Conservation (phyloP, 2,113 vertebrate genomes). For the Plectropomus leopardus region DNA sequence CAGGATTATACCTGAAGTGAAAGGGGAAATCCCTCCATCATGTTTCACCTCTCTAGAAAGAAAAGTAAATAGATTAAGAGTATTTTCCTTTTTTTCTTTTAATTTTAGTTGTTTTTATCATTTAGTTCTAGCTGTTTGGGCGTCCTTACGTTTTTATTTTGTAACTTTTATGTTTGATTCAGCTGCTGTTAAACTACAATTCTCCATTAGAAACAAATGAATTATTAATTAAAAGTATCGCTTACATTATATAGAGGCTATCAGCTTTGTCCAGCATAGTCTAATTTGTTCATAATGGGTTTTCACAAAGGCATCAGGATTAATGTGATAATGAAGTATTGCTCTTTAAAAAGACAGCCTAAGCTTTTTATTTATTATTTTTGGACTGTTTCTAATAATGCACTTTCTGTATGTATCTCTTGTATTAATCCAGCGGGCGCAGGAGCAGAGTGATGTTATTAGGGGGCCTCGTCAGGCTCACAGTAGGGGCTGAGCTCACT, state of each 20-base stretch:
- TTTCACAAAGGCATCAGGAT: neutral
- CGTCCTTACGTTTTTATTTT: no score
- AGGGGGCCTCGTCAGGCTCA: slow-evolving; percentile 41
- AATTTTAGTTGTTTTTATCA: neutral
- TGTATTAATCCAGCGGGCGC: slow-evolving; percentile 19
- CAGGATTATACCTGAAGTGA: neutral
- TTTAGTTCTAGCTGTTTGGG: neutral
- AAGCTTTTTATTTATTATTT: slow-evolving; percentile 30
- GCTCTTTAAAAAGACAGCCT: neutral
- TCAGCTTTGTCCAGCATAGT: slow-evolving; percentile 20
- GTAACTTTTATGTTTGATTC: no score
- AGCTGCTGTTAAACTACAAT: neutral
- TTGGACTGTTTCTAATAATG: slow-evolving; percentile 29
- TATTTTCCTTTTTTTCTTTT: neutral
- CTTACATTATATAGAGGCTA: slow-evolving; percentile 14
- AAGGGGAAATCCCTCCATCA: neutral
- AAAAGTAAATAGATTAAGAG: neutral
- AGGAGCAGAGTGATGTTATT: slow-evolving; percentile 45
- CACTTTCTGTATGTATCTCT: slow-evolving; percentile 26
- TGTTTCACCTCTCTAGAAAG: neutral
- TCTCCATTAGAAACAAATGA: neutral
- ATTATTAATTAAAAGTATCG: slow-evolving; percentile 31
- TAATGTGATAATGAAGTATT: slow-evolving; percentile 5
- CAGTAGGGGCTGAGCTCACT: slow-evolving; percentile 63
- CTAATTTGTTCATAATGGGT: neutral